These are phyloP conservation scores for Sisyra nigra DNA, from an alignment of 2,888 invertebrate genomes.

Conservation along the genomic window DNA sequence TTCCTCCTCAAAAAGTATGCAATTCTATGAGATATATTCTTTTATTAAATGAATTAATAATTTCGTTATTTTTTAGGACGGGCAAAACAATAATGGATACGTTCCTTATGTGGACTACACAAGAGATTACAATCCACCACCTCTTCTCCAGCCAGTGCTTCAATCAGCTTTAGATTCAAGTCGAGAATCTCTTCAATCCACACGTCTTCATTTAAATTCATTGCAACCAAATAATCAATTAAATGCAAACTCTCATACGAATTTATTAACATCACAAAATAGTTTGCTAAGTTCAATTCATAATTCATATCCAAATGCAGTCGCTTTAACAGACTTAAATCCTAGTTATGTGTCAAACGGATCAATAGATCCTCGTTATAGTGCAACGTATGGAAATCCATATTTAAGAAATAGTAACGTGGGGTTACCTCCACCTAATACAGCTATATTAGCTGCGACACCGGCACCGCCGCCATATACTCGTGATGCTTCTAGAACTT, in stretches of 20 bases:
- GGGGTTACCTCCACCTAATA: slow-evolving; percentile 44
- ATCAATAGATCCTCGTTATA: slow-evolving; percentile 66
- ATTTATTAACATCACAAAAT: slow-evolving; percentile 23
- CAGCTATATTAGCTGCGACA: slow-evolving; percentile 32
- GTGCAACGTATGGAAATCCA: slow-evolving; percentile 80
- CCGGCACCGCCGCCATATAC: slow-evolving; percentile 59
- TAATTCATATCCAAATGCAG: slow-evolving; percentile 23
- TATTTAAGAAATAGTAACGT: slow-evolving; percentile 56
- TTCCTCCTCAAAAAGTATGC: slow-evolving; percentile 47
- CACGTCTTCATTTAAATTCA: slow-evolving; percentile 27
- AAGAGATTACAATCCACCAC: slow-evolving; percentile 77
- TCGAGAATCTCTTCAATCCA: slow-evolving; percentile 26
- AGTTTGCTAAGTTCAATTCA: slow-evolving; percentile 25
- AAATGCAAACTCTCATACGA: slow-evolving; percentile 1
- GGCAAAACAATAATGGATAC: slow-evolving; percentile 71
- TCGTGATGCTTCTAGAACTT: slow-evolving; percentile 48
- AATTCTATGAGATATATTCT: background rate
- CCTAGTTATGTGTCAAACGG: slow-evolving; percentile 11
- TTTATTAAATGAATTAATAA: background rate
- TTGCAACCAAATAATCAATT: slow-evolving; percentile 22
- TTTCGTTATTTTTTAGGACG: slow-evolving; percentile 36
- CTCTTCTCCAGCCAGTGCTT: slow-evolving; percentile 35
- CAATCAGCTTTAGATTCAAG: slow-evolving; percentile 32
- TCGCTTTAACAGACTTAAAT: slow-evolving; percentile 16
- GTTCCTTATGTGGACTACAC: slow-evolving; percentile 80